Percentiles rank a stretch among this genome's conserved stretches.
Conservation (phyloP, 2,113 vertebrate genomes). For the Lampris incognitus region DNA sequence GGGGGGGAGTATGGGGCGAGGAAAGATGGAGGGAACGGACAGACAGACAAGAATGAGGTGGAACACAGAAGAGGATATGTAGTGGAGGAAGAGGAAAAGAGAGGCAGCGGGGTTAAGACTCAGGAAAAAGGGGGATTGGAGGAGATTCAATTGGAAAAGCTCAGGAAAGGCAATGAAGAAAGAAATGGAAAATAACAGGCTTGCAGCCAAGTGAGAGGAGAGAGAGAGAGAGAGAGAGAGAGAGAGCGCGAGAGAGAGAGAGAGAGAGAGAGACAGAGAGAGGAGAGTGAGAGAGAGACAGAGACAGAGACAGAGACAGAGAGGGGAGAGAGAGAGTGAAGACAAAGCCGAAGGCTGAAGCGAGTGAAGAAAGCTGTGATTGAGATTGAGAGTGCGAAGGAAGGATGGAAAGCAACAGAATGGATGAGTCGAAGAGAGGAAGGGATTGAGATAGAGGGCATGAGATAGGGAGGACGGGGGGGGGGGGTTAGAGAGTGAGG, state of each 20-base stretch:
- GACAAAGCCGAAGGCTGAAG: background rate
- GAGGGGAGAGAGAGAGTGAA: background rate
- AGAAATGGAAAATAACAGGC: background rate
- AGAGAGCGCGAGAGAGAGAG: background rate
- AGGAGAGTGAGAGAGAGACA: background rate
- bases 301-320: background rate
- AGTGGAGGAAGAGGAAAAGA: background rate
- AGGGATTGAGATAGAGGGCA: background rate
- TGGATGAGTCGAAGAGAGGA: constrained; percentile 10
- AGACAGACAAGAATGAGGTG: background rate
- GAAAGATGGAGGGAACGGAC: constrained; percentile 8
- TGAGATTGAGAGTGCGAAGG: background rate
- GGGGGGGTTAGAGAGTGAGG: constrained; percentile 6
- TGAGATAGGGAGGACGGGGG: background rate
- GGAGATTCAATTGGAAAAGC: background rate
- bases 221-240: background rate
- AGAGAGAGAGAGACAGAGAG: too few relatives aligned
- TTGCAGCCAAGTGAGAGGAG: background rate
- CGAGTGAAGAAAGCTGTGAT: background rate
- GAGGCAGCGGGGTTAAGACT: background rate
- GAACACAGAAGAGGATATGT: background rate
- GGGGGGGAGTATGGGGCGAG: background rate
- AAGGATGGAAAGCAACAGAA: background rate
- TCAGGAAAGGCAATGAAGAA: background rate
- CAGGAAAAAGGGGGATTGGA: background rate